Base-by-base conservation (phyloP, 2,113 vertebrate genomes). In the Mesitornis unicolor region DNA sequence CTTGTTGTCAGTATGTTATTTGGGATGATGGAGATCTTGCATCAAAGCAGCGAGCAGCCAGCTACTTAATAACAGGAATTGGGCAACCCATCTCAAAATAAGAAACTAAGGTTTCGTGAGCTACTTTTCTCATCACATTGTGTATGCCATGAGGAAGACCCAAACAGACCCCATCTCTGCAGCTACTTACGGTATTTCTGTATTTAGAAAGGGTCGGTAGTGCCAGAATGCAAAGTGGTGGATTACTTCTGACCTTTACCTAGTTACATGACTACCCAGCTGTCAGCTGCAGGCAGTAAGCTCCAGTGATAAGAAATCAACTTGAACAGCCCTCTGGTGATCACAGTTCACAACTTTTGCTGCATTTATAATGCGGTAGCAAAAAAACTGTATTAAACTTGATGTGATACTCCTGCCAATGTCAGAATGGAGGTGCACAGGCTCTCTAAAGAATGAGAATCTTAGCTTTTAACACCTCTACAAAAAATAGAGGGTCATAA, bases 171-270 rank as follows among this genome's bases (percentile, higher is more conserved):
- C 47, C 53, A 75, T 13, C 17, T 73, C 61, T 4, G 2, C 57
- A 84, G 77, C 43, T 26, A 35, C 21, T 45, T 74, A 43, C 91
- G 56, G 47, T 36, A 51, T 86, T 92, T 84, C 91, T 60, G 47
- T 36, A 51, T 86, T 92, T 84, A 84, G 87, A 71, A 82, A 60
- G 31, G 31, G 25, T 63, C 54, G 64, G 51, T 64, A 53, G 64
- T 54, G 63, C 74, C 91, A 78, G 53, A 64, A 92, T 43, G 38
- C 59, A 14, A 75, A 71, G 26, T 18, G 21, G 9, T 64, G 77
- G 93, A 93, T 95, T 87, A 92, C 84, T 93, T 48, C 68, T 78
- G 90, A 96, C 86, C 91, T 92, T 92, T 87, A 86, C 69, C 60
- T 45, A 45, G 65, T 75, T 92, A 82, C 61, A 76, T 9, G 19